Base-by-base conservation (phyloP, 2,888 invertebrate species). In the Trissoscelio sp. region DNA sequence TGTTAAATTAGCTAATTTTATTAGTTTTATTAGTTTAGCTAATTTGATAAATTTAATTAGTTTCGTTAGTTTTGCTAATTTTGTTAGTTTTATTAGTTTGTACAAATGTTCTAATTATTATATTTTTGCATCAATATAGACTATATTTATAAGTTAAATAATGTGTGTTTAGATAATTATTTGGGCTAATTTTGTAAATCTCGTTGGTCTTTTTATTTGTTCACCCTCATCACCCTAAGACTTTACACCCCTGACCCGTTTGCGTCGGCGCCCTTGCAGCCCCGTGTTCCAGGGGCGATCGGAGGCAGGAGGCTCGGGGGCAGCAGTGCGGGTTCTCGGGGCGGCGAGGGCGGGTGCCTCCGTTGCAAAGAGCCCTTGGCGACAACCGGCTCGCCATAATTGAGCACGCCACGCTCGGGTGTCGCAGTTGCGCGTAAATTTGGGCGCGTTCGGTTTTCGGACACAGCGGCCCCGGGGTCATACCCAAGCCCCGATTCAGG, bases 251-350 rank as follows among this genome's bases (percentile, higher is more conserved):
- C 72, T 72, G 72, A 37, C 12, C 1, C 22, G 28, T 58, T 6
- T 60, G 72, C 72, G 60, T 11, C 34, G 48, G 48, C 60, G 60
- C 58, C 9, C 5, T 20, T 16, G 5, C 20, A 9, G 20, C 84
- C 62, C 83, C 66, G 57, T 60, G 48, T 55, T 74, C 82, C 79
- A 82, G 82, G 81, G 72, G 74, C 28, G 78, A 66, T 60, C 28
- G 84, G 85, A 84, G 74, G 83, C 81, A 85, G 86, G 83, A 80
- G 85, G 82, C 84, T 83, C 85, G 86, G 86, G 88, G 87, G 89
- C 86, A 86, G 87, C 89, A 91, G 91, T 91, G 90, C 89, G 90
- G 90, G 89, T 88, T 91, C 88, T 89, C 88, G 91, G 90, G 91
- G 91, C 91, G 87, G 88, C 89, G 90, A 89, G 90, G 91, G 91